phyloP scores from a whole-genome alignment of 2,113 vertebrate species.

The Sorex araneus region DNA sequence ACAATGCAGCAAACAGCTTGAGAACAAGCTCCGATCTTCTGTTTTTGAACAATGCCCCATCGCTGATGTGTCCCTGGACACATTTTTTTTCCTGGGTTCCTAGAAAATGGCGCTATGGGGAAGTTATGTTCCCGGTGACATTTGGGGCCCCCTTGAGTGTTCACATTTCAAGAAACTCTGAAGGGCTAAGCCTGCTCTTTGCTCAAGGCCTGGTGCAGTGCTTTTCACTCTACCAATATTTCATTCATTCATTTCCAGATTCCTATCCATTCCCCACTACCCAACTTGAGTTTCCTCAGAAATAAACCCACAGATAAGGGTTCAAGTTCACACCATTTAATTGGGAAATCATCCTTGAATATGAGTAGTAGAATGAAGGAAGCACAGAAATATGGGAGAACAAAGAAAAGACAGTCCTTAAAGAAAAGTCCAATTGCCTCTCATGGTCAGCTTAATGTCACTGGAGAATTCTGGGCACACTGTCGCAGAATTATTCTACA shows the following conservation, averaged over 20 bases:
- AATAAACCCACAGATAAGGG: neutral
- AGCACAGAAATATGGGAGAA: neutral
- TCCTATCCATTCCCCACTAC: neutral
- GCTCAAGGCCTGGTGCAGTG: too few species aligned
- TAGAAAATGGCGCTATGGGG: neutral
- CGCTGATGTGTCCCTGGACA: neutral
- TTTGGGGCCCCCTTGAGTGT: neutral
- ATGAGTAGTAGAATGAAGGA: neutral
- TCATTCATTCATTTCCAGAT: neutral
- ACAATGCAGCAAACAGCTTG: conserved; percentile 3
- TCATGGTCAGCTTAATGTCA: neutral
- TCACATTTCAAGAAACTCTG: neutral
- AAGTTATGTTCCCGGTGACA: too few species aligned
- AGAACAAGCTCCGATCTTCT: neutral
- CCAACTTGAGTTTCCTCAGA: neutral
- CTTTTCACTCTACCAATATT: neutral
- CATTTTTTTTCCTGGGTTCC: neutral
- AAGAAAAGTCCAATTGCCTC: neutral
- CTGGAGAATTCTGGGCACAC: neutral
- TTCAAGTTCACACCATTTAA: neutral
- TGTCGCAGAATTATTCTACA: neutral
- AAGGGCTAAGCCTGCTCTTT: neutral
- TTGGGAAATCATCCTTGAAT: neutral
- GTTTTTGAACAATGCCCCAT: neutral
- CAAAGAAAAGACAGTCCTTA: neutral